Percentiles rank a stretch among this genome's conserved stretches.
Evolutionary conservation across 2,888 invertebrate genomes (phyloP).

Genomic region (Machimus rusticus): DNA sequence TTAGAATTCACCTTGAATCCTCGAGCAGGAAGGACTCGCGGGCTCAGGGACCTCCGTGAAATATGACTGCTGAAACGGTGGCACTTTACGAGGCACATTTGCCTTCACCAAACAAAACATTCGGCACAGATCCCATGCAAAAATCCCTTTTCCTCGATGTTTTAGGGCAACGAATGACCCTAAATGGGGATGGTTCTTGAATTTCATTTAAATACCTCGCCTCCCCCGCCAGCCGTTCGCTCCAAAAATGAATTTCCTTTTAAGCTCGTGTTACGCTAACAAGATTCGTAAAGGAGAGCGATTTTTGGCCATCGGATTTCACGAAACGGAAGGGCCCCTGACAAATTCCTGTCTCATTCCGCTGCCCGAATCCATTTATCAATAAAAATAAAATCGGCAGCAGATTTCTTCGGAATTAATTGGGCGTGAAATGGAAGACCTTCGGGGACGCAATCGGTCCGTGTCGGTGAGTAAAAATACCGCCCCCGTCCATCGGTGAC

Average conservation of each 20-base stretch:
- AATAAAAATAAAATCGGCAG: neutral
- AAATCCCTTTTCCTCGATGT: neutral
- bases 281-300: neutral
- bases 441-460: neutral
- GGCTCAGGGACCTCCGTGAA: neutral
- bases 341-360: neutral
- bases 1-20: neutral
- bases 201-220: neutral
- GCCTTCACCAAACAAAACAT: neutral
- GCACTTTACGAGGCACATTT: neutral
- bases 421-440: slow-evolving; percentile 17
- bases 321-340: neutral
- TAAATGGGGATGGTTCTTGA: neutral
- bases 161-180: neutral
- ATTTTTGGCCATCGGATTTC: neutral
- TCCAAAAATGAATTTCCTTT: neutral
- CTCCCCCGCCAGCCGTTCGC: neutral
- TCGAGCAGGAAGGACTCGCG: neutral
- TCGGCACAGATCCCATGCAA: neutral
- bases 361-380: neutral
- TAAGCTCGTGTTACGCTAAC: neutral
- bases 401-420: neutral
- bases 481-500: neutral
- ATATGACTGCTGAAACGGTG: neutral
- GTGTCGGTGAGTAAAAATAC: neutral